Base-by-base conservation (phyloP, 2,113 vertebrate genomes). In the Epinephelus lanceolatus region DNA sequence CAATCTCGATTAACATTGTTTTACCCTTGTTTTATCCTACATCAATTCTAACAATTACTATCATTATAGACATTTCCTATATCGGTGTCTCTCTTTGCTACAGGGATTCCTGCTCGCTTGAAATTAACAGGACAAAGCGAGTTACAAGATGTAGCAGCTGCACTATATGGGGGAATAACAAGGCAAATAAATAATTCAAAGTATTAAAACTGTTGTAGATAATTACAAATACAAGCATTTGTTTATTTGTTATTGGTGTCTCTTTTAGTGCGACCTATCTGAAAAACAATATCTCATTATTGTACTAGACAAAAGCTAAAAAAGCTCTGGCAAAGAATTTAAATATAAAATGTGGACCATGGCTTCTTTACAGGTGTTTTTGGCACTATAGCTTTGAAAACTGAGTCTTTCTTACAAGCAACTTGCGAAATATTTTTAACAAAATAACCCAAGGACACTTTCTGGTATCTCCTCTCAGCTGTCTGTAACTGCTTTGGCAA, bases 1-100 rank as follows among this genome's bases (percentile, higher is more conserved):
- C 56, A 25, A 79, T 82, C 72, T 80, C 18, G 47, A 79, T 78
- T 71, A 79, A 71, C 51, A 80, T 60, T 67, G 27, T 76, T 89
- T 47, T 76, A 81, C 23, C 51, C 52, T 73, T 76, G 67, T 71
- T 78, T 73, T 69, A 80, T 49, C 17, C 47, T 21, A 18, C 63
- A 80, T 65, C 14, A 75, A 25, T 67, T 85, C 10, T 2, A 51
- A 76, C 63, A 72, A 71, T 72, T 27, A 57, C 42, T 23, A 25
- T 60, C 18, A 76, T 81, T 70, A 74, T 51, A 25, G 68, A 66
- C 19, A 42, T 72, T 69, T 76, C 23, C 69, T 70, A 47, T 71
- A 77, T 67, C 72, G 53, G 37, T 19, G 1, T 53, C n/a, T 55
- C 56, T 40, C 42, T 59, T 69, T 52, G 52, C 66, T 42, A 63